Evolutionary conservation across 1,140 invertebrate genomes (phyloP).

Genomic region (Wasmannia auropunctata): DNA sequence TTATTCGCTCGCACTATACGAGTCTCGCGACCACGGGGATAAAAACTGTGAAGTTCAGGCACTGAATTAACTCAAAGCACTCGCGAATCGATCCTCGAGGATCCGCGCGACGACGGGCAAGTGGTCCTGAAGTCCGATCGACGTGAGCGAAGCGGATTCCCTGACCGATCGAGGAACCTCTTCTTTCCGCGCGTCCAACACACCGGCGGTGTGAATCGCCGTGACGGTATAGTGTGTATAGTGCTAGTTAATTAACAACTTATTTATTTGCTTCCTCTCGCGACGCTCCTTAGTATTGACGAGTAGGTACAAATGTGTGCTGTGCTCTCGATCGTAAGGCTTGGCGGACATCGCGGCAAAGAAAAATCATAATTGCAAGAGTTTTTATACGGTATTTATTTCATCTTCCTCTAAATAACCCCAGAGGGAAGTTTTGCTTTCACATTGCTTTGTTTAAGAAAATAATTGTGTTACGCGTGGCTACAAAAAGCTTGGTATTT

Average conservation of each 20-base stretch:
- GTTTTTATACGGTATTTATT: not conserved
- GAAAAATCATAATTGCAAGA: not conserved
- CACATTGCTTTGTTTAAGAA: not conserved
- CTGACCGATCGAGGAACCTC: conserved; percentile 9
- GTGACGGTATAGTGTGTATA: not conserved
- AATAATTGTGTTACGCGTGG: too few relatives aligned
- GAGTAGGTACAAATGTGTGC: conserved; percentile 73
- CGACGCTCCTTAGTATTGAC: conserved; percentile 73
- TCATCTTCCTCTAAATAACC: not conserved
- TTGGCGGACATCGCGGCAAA: conserved; percentile 11
- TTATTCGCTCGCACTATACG: conserved; percentile 41
- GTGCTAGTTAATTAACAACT: conserved; percentile 12
- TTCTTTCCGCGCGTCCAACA: conserved; percentile 2
- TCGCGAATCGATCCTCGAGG: conserved; percentile 48
- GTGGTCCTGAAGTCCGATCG: conserved; percentile 21
- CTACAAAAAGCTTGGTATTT: too few relatives aligned
- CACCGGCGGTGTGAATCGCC: not conserved
- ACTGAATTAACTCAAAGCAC: conserved; percentile 76
- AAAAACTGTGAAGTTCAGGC: conserved; percentile 73
- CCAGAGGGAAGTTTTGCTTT: not conserved
- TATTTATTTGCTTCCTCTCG: conserved; percentile 43
- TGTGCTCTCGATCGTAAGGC: conserved; percentile 57
- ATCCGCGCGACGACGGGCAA: conserved; percentile 56
- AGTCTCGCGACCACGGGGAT: conserved; percentile 55
- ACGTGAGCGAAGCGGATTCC: conserved; percentile 18